These are phyloP conservation scores for Drosophila micromelanica DNA, from an alignment of 1,140 invertebrate genomes.

Conservation along the genomic window DNA sequence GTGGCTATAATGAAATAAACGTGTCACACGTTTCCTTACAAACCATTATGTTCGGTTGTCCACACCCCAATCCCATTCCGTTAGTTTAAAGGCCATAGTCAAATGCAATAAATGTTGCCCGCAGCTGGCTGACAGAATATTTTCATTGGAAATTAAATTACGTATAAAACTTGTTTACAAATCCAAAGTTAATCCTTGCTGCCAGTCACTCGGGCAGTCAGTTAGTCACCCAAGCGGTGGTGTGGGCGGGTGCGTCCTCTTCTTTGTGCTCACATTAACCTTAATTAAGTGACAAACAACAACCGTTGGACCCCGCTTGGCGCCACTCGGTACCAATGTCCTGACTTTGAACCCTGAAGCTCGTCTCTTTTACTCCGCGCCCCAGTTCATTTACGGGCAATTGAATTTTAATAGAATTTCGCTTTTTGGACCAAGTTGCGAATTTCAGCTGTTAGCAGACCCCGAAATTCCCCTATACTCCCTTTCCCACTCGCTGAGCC, in stretches of 20 bases:
- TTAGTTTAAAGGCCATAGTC: slow-evolving; percentile 22
- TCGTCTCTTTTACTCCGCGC: slow-evolving; percentile 5
- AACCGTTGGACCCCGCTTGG: slow-evolving; percentile 16
- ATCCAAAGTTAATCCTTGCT: slow-evolving; percentile 68
- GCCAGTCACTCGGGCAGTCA: slow-evolving; percentile 26
- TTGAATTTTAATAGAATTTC: slow-evolving; percentile 79
- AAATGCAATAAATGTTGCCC: slow-evolving; percentile 50
- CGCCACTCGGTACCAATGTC: background rate
- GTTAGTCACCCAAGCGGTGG: background rate
- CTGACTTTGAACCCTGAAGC: slow-evolving; percentile 32
- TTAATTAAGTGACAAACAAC: slow-evolving; percentile 83
- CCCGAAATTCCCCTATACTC: background rate
- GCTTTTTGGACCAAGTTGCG: slow-evolving; percentile 36
- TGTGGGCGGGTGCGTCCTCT: slow-evolving; percentile 9
- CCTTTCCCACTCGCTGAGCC: background rate
- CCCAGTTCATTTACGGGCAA: slow-evolving; percentile 76
- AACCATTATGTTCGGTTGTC: slow-evolving; percentile 25
- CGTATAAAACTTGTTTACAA: slow-evolving; percentile 79
- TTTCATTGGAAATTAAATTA: slow-evolving; percentile 77
- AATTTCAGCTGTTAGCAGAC: slow-evolving; percentile 15
- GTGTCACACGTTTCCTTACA: slow-evolving; percentile 59
- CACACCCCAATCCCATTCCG: background rate
- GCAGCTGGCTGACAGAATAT: slow-evolving; percentile 41
- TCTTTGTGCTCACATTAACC: slow-evolving; percentile 69
- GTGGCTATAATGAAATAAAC: slow-evolving; percentile 69